These are phyloP conservation scores for Pachyrhynchus sulphureomaculatus DNA, from an alignment of 1,140 invertebrate species.

Conservation along the genomic window DNA sequence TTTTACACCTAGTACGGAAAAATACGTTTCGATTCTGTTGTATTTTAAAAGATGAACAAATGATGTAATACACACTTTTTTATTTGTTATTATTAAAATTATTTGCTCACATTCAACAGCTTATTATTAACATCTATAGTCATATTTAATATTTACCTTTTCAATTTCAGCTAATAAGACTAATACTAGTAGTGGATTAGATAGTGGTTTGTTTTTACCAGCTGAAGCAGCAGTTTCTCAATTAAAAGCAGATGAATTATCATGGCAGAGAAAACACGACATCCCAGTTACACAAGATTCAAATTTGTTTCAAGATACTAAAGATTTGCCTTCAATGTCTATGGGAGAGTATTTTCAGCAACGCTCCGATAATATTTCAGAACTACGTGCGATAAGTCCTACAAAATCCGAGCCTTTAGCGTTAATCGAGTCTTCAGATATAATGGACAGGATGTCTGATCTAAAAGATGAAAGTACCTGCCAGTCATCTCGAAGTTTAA, in stretches of 20 bases:
- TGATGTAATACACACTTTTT: too few relatives aligned
- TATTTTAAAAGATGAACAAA: too few relatives aligned
- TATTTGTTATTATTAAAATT: too few relatives aligned
- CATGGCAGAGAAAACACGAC: conserved; percentile 41
- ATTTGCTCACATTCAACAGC: too few relatives aligned
- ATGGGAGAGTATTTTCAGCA: conserved; percentile 43
- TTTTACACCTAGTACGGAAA: too few relatives aligned
- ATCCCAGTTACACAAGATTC: conserved; percentile 25
- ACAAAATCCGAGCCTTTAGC: conserved; percentile 30
- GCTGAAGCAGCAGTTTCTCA: conserved; percentile 33
- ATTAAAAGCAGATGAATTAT: conserved; percentile 40
- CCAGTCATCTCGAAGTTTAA: conserved; percentile 24
- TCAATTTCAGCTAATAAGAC: conserved; percentile 7
- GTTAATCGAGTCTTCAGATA: conserved; percentile 31
- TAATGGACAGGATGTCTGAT: background rate
- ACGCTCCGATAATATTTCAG: conserved; percentile 33
- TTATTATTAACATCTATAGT: too few relatives aligned
- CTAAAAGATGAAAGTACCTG: background rate
- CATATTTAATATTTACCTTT: too few relatives aligned
- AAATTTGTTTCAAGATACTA: conserved; percentile 10
- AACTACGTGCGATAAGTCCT: conserved; percentile 31
- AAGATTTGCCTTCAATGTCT: conserved; percentile 31
- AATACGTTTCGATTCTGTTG: too few relatives aligned
- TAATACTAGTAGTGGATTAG: conserved; percentile 2
- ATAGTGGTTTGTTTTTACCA: conserved; percentile 38